Conservation (phyloP, 1,140 invertebrate species). For the Drusus annulatus region DNA sequence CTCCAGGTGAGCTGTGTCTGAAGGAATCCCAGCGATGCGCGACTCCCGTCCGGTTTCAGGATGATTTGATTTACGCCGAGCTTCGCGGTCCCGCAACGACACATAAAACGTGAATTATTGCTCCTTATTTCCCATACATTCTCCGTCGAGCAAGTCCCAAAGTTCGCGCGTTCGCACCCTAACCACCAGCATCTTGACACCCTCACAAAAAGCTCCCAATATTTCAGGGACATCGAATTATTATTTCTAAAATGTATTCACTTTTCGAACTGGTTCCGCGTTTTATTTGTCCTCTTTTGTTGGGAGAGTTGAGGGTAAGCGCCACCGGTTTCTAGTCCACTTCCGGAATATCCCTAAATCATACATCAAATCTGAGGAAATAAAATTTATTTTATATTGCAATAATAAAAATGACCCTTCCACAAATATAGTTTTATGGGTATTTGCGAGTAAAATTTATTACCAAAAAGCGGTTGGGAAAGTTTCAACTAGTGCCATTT, state of each 20-base stretch:
- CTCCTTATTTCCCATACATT: slow-evolving; percentile 24
- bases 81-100: slow-evolving; percentile 48
- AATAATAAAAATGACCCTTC: slow-evolving; percentile 38
- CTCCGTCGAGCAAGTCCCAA: slow-evolving; percentile 16
- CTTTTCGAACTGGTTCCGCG: background rate
- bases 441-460: slow-evolving; percentile 22
- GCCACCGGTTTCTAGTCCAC: slow-evolving; percentile 17
- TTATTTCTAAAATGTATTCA: background rate
- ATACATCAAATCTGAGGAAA: slow-evolving; percentile 36
- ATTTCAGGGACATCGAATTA: background rate
- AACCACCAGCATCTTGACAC: background rate
- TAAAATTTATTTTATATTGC: slow-evolving; percentile 39
- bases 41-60: slow-evolving; percentile 40
- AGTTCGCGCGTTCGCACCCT: background rate
- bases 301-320: background rate
- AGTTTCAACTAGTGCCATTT: background rate
- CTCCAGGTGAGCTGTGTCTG: slow-evolving; percentile 17
- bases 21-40: slow-evolving; percentile 1
- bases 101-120: slow-evolving; percentile 56
- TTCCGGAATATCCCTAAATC: slow-evolving; percentile 38
- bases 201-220: background rate
- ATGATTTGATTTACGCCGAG: slow-evolving; percentile 48
- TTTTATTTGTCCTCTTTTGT: background rate
- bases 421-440: slow-evolving; percentile 34
- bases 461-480: background rate